These are phyloP conservation scores for Luidia sarsii DNA, from an alignment of 53 echinoderm and acorn worm genomes.

Conservation along the genomic window DNA sequence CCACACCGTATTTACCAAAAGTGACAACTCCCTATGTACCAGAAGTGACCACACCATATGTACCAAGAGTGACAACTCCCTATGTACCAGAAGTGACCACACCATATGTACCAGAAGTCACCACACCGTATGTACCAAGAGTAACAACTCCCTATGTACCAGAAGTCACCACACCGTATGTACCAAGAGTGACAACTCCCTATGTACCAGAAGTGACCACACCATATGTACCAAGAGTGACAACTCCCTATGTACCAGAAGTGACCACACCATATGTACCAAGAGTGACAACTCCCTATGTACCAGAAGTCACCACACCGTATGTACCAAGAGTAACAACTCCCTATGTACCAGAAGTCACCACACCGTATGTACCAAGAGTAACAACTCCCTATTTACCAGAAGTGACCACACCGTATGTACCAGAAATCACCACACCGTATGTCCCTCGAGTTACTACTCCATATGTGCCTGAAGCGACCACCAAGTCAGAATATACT, in stretches of 20 bases:
- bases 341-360: neutral
- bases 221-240: conserved; percentile 5
- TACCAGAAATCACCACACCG: neutral
- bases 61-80: neutral
- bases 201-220: neutral
- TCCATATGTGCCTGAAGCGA: too few species aligned
- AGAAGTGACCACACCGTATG: neutral
- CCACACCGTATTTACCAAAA: conserved; percentile 11
- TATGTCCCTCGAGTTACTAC: too few species aligned
- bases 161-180: neutral
- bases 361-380: neutral
- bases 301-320: neutral
- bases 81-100: neutral
- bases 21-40: conserved; percentile 20
- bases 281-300: neutral
- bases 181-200: neutral
- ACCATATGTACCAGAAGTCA: neutral
- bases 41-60: conserved; percentile 2
- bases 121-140: conserved; percentile 22
- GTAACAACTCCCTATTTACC: neutral
- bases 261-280: conserved; percentile 5
- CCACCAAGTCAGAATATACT: neutral
- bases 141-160: conserved; percentile 15
- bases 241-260: neutral
- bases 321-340: neutral